Evolutionary conservation across 2,797 vertebrate species (phyloP).

Genomic region (Streptopelia turtur): DNA sequence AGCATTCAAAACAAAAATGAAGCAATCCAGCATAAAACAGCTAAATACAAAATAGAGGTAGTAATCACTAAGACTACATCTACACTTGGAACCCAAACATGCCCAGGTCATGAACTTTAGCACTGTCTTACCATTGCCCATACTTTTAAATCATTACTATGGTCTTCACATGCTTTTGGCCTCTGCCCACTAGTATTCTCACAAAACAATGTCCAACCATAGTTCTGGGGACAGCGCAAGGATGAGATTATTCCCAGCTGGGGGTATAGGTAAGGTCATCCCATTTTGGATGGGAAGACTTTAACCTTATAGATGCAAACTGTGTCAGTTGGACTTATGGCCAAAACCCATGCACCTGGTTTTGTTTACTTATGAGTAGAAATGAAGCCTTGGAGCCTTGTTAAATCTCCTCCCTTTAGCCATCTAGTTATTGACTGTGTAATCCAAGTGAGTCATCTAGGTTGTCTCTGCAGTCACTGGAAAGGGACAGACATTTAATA

Average conservation of each 20-base stretch:
- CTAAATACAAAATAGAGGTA: background rate
- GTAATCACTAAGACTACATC: background rate
- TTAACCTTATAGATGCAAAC: background rate
- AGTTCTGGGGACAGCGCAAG: background rate
- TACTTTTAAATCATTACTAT: background rate
- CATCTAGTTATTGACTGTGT: background rate
- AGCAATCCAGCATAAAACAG: background rate
- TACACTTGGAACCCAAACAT: background rate
- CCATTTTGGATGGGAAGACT: background rate
- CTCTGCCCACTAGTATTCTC: background rate
- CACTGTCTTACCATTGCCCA: background rate
- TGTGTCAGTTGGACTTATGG: background rate
- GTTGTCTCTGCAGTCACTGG: background rate
- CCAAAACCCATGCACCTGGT: background rate
- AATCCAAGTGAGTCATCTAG: conserved; percentile 35
- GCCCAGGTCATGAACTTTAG: background rate
- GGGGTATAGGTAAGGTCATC: background rate
- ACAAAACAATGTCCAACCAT: background rate
- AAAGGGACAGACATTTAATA: background rate
- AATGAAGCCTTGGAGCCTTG: background rate
- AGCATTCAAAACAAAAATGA: background rate
- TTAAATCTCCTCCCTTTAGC: background rate
- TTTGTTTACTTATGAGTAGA: background rate
- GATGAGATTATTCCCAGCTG: background rate
- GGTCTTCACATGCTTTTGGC: background rate